Base-by-base conservation (phyloP, 1,140 invertebrate species). In the Euschistus heros region DNA sequence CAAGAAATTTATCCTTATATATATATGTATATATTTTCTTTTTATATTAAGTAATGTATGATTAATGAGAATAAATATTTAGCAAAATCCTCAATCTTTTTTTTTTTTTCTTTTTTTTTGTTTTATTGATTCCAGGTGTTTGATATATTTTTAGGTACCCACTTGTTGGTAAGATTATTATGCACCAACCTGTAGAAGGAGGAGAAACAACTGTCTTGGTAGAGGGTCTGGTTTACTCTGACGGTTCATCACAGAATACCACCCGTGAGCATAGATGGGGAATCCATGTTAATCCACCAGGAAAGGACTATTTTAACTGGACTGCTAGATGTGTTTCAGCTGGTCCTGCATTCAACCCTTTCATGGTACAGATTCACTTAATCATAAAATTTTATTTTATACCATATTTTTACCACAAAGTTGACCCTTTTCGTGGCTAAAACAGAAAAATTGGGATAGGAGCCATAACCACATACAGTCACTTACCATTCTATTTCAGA, bases 231-330 rank as follows among this genome's bases (percentile, higher is more conserved):
- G 82, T 93, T 33, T 92, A 96, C 74, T 85, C 88, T 0, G 92
- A 96, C 75, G 92, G 91, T 0, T 84, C 86, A 30, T 83, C 82
- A 67, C 76, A 87, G 44, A 92, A 93, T 73, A 86, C 86, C 73
- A 89, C 89, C 0, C 77, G 77, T 44, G 62, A 65, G 10, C 65
- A 66, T 33, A 73, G 75, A 18, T 88, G 85, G 84, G 78, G 80
- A 69, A 76, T 88, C 37, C 83, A 86, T 68, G 74, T 78, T 22
- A 72, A 81, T 67, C 74, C 79, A 63, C 79, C 84, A 2, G 87
- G 85, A n/a, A 84, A 83, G 69, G 94, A 97, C 75, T 95, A 89
- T 73, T 94, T 93, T 72, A 91, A 93, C 73, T 95, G 92, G 91
- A 87, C 85, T 54, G 83, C 80, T 63, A 77, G 94, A 55, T 95